Percentiles rank a stretch among this genome's conserved stretches.
Evolutionary conservation across 2,888 invertebrate species (phyloP).

Genomic region (Bimastos eiseni): DNA sequence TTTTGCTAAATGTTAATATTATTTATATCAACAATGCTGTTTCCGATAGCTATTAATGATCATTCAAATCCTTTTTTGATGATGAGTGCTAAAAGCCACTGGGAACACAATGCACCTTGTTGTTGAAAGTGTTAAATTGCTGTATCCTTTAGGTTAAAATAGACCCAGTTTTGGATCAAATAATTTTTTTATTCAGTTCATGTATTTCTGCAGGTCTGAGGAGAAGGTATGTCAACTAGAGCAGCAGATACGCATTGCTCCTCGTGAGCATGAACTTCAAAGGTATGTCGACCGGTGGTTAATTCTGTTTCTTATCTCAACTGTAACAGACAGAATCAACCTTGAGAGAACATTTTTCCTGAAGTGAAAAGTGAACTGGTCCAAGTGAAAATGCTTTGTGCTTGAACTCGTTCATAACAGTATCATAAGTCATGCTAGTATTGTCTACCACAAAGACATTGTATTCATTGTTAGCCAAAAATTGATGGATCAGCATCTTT

Average conservation of each 20-base stretch:
- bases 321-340: neutral
- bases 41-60: neutral
- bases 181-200: neutral
- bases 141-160: neutral
- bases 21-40: neutral
- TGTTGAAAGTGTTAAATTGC: neutral
- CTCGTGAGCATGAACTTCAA: constrained; percentile 31
- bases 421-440: neutral
- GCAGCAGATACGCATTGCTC: constrained; percentile 39
- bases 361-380: neutral
- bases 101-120: no score
- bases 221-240: constrained; percentile 46
- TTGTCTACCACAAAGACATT: neutral
- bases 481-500: no score
- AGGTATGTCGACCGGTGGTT: constrained; percentile 23
- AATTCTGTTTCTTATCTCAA: neutral
- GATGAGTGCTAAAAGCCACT: no score
- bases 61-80: neutral
- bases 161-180: neutral
- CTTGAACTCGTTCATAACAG: neutral
- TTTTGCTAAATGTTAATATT: neutral
- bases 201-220: constrained; percentile 35
- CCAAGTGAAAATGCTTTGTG: neutral
- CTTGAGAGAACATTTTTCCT: neutral
- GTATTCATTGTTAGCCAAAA: neutral